Evolutionary conservation across 2,797 vertebrate genomes (phyloP), one percentile per base, ranked within the genome.

Genomic region (Lagocephalus sceleratus): DNA sequence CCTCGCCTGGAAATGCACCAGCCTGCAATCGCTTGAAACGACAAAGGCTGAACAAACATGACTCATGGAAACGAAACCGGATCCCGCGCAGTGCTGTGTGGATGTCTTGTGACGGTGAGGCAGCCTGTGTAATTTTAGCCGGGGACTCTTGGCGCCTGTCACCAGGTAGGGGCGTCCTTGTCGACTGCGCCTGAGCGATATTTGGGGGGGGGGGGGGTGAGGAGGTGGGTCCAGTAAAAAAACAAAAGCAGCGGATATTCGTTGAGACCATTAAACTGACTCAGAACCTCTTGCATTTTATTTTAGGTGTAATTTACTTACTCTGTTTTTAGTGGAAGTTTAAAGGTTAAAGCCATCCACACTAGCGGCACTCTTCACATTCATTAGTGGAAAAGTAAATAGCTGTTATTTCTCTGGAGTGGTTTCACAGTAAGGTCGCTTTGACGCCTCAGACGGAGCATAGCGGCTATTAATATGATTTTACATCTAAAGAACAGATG

Each of bases 31-130:
- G 20, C 48, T 64, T 68, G 56, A 56, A 56, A 64, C 40, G 50
- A 60, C 44, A 15, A 57, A 53, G 54, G 68, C 73, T 64, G 39
- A 68, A 57, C 60, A 61, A 75, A 82, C 76, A 75, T 64, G 75
- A 84, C 53, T 82, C 75, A 47, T 51, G 59, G 67, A 78, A 77
- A 78, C 74, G 60, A 82, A 82, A 83, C 54, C 16, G 10, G 77
- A 83, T 53, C 45, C 60, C 40, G 19, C 38, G n/a, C 60, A 11
- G 52, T 6, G 60, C 16, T 55, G 35, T 66, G 59, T 57, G 51
- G 66, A 73, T 49, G 75, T 55, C 68, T 75, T 20, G 22, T 71
- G 76, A 84, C 78, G 69, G 71, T 25, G 56, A 55, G 53, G 65
- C 53, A 74, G 64, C 20, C 52, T 61, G 68, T 63, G 64, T 72